Evolutionary conservation across 37 sponge, comb jelly and placozoan species (phyloP).

Genomic region (Chondrilla cf. caribensis): DNA sequence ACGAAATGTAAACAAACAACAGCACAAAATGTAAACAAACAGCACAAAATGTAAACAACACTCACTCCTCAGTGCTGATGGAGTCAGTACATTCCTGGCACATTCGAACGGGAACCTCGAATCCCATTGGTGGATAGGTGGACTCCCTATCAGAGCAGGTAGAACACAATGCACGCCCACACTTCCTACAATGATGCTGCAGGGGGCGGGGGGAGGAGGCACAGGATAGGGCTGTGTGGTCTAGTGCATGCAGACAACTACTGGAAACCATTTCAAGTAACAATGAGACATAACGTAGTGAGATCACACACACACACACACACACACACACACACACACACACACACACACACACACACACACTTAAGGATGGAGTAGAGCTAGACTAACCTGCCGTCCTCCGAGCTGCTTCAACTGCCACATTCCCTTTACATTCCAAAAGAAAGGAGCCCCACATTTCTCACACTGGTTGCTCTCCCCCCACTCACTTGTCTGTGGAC

Average conservation of each 20-base stretch:
- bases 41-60: too few species aligned
- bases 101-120: conserved; percentile 93
- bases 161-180: conserved; percentile 92
- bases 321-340: conserved; percentile 2
- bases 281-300: neutral
- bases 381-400: conserved; percentile 85
- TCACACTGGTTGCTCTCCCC: conserved; percentile 79
- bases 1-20: too few species aligned
- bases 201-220: neutral
- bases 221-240: neutral
- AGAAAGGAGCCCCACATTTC: conserved; percentile 90
- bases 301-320: neutral
- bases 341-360: neutral
- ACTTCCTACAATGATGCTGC: conserved; percentile 97
- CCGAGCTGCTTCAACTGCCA: conserved; percentile 84
- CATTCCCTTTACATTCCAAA: conserved; percentile 96
- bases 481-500: conserved; percentile 84
- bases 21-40: too few species aligned
- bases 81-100: conserved; percentile 84
- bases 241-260: too few species aligned
- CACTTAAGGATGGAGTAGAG: too few species aligned
- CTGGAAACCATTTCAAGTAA: neutral
- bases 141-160: conserved; percentile 73
- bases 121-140: conserved; percentile 89
- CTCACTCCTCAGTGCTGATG: conserved; percentile 92